These are phyloP conservation scores for Hydractinia echinata DNA, from an alignment of 30 jellyfish, hydroid and myxozoan genomes.

Conservation along the genomic window DNA sequence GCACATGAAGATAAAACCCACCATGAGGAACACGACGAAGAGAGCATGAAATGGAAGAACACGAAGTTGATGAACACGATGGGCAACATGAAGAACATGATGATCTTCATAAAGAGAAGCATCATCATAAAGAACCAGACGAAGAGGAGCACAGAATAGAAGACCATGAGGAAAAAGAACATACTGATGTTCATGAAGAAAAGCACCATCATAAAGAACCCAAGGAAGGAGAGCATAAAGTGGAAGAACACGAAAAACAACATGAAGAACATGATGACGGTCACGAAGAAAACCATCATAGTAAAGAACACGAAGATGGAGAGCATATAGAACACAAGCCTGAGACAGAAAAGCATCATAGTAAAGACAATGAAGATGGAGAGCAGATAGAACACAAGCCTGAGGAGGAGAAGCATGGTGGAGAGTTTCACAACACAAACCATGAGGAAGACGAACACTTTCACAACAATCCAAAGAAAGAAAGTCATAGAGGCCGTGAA, in stretches of 20 bases:
- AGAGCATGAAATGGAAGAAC: neutral
- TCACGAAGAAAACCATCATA: neutral
- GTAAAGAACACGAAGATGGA: slow-evolving; percentile 3
- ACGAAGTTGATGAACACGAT: neutral
- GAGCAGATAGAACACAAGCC: neutral
- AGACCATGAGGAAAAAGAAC: neutral
- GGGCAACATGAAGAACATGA: neutral
- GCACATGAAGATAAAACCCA: neutral
- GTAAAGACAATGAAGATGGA: too few species aligned
- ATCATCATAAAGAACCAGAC: neutral
- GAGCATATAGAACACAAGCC: too few species aligned
- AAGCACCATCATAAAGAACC: neutral
- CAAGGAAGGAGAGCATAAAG: neutral
- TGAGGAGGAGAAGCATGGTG: neutral
- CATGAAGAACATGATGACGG: neutral
- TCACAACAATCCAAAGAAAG: too few species aligned
- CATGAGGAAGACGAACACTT: neutral
- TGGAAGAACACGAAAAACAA: neutral
- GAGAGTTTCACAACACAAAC: neutral
- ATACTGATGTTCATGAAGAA: neutral
- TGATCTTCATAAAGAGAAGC: neutral
- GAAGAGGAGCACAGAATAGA: neutral
- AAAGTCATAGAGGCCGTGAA: too few species aligned
- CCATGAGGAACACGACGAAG: neutral
- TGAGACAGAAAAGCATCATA: too few species aligned